Conservation (phyloP, 1,140 invertebrate genomes). For the Drosophila melanogaster region Release_6_plus_ISO1_MT NT_033777.3:17463001-17463500, state of each 20-base stretch:
- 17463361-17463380: too few relatives aligned
- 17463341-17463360: too few relatives aligned
- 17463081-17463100: slow-evolving; percentile 18
- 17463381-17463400: not conserved
- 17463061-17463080: slow-evolving; percentile 7
- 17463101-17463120: slow-evolving; percentile 21
- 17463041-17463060: slow-evolving; percentile 50
- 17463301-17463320: too few relatives aligned
- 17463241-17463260: too few relatives aligned
- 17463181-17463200: not conserved
- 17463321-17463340: too few relatives aligned
- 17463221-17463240: not conserved
- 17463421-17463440: not conserved
- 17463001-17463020: slow-evolving; percentile 40
- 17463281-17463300: too few relatives aligned
- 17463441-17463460: slow-evolving; percentile 1
- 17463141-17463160: not conserved
- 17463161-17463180: not conserved
- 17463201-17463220: not conserved
- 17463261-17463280: too few relatives aligned
- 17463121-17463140: slow-evolving; percentile 29
- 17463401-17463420: not conserved
- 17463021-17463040: slow-evolving; percentile 55
- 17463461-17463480: slow-evolving; percentile 5
- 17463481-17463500: slow-evolving; percentile 53